phyloP scores from a whole-genome alignment of 2,888 invertebrate species.

The Drosophila merina region DNA sequence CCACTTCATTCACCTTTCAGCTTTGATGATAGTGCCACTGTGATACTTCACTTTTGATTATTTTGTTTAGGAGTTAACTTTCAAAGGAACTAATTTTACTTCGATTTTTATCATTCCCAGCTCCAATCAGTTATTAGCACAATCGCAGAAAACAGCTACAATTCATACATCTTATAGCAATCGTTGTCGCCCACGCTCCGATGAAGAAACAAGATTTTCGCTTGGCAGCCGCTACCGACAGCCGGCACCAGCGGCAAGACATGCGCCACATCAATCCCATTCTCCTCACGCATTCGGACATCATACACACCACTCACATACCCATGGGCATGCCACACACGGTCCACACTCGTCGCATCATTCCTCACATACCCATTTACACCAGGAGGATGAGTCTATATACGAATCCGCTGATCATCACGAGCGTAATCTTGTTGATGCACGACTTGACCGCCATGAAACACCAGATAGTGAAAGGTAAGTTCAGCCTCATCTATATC shows the following conservation, averaged over 20 bases:
- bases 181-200: constrained; percentile 86
- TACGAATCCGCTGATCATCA: constrained; percentile 93
- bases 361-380: constrained; percentile 86
- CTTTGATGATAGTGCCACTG: too few species aligned
- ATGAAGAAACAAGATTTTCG: constrained; percentile 90
- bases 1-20: too few species aligned
- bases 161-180: constrained; percentile 85
- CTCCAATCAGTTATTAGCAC: constrained; percentile 85
- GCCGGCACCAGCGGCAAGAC: constrained; percentile 83
- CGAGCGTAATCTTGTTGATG: constrained; percentile 87
- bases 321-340: constrained; percentile 84
- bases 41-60: too few species aligned
- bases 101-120: constrained; percentile 63
- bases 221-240: constrained; percentile 87
- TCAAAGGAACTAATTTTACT: constrained; percentile 24
- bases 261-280: constrained; percentile 86
- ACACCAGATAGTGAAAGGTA: constrained; percentile 96
- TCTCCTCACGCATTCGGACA: constrained; percentile 85
- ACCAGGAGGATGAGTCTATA: constrained; percentile 92
- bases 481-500: constrained; percentile 68
- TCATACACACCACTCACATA: constrained; percentile 84
- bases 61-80: neutral
- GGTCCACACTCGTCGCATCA: constrained; percentile 85
- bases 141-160: constrained; percentile 85
- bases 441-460: constrained; percentile 87